Conservation (phyloP, 2,888 invertebrate genomes). For the Drosophila fulvimacula region DNA sequence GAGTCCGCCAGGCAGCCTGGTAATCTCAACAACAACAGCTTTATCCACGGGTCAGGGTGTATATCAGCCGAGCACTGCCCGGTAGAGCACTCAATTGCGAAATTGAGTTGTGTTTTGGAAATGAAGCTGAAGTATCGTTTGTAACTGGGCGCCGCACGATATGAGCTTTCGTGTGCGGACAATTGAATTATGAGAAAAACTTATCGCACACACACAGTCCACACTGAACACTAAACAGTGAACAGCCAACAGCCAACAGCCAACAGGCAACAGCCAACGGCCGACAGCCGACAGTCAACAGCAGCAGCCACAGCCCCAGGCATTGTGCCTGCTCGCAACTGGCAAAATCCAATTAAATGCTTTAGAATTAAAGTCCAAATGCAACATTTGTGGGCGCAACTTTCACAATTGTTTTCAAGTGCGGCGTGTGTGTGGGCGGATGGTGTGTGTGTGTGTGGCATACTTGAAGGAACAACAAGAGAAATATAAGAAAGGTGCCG, state of each 20-base stretch:
- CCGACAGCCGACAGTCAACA: neutral
- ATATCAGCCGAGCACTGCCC: neutral
- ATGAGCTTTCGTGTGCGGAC: constrained; percentile 32
- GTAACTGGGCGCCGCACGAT: constrained; percentile 20
- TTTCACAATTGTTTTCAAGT: constrained; percentile 42
- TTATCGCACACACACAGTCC: constrained; percentile 46
- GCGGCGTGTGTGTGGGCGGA: constrained; percentile 1
- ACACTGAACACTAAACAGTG: neutral
- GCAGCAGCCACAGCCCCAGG: constrained; percentile 22
- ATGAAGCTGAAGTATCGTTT: constrained; percentile 31
- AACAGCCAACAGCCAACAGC: constrained; percentile 11
- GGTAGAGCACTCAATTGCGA: neutral
- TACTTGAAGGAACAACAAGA: constrained; percentile 1
- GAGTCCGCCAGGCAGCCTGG: neutral
- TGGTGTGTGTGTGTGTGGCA: constrained; percentile 7
- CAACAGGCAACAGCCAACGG: neutral
- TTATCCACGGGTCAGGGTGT: neutral
- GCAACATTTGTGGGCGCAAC: constrained; percentile 43
- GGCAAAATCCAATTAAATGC: constrained; percentile 59
- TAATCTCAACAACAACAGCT: neutral
- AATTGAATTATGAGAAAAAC: constrained; percentile 52
- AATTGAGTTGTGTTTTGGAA: constrained; percentile 21
- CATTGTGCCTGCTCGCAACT: constrained; percentile 30
- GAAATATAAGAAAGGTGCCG: constrained; percentile 3
- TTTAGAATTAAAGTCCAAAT: constrained; percentile 42